Base-by-base conservation (phyloP, 2,888 invertebrate species). In the Lordiphosa fenestrarum region DNA sequence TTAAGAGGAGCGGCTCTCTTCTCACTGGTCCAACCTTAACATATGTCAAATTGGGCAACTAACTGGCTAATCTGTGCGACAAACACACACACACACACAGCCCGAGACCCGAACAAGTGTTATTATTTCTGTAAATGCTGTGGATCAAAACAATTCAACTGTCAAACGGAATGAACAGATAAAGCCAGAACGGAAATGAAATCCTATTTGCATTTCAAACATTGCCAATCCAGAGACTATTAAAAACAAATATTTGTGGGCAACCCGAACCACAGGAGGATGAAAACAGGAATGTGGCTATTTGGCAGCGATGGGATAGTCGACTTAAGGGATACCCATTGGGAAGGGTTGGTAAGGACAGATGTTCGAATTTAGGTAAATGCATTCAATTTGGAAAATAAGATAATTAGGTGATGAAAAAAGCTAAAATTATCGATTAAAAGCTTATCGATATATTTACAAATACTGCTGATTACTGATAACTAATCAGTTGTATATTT, bases 221-320 rank as follows among this genome's bases (percentile, higher is more conserved):
- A 65, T 63, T 46, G 66, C 50, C 66, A 63, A 63, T 66, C 66
- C 63, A 66, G 66, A 66, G 63, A 66, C 88, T 87, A 87, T 86
- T 87, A 86, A 87, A 86, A 85, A 77, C 78, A 87, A 88, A 87
- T 85, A 87, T 87, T 87, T 87, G 85, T 75, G 84, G 73, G 73
- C 81, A 80, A 39, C 50, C 15, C 15, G 33, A 44, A 49, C 49
- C 68, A 68, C 60, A 72, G 68, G 51, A 65, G 42, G 67, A 68
- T 65, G 53, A 61, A 54, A 51, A 49, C 41, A 37, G 42, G 44
- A 48, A 63, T 19, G 12, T 25, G 19, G 44, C 12, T 30, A 15
- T 6, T 13, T n/a, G 9, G 23, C 23, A 4, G 0, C 5, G 4
- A 6, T n/a, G 1, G 1, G 2, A 13, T 30, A 15, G 44, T 55